Base-by-base conservation (phyloP, 2,888 invertebrate genomes). In the Clepsis dumicolana region DNA sequence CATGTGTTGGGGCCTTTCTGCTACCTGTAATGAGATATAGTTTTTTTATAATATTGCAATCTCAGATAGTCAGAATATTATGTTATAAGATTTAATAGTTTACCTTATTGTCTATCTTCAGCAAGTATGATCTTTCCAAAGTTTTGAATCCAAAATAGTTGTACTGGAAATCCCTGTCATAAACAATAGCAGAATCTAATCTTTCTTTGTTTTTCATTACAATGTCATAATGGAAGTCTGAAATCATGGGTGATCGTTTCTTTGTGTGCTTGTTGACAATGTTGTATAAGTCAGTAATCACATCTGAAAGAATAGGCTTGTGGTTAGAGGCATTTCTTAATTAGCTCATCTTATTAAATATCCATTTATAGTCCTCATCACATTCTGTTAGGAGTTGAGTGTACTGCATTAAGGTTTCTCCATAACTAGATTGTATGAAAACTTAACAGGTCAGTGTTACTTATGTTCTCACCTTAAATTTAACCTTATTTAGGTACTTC, bases 91-190 rank as follows among this genome's bases (percentile, higher is more conserved):
- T n/a, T n/a, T n/a, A n/a, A n/a, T 21, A 3, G 66, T 64, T 74
- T 82, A 92, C 93, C 95, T 98, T 98, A 0, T 96, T 97, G 84
- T 98, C 95, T 62, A 99, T 97, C 91, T 97, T 98, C 68, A 99
- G 90, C 73, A 99, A 93, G 87, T 99, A 99, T 0, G 99, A 99
- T 54, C 98, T 95, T 83, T 99, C 99, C 64, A 99, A 91, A 0
- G 99, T 99, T 94, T 99, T 99, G 83, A 99, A 99, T n/a, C 99
- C 99, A 94, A 99, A 99, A 86, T 98, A 99, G 83, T 98, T 99
- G 90, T 99, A 99, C 70, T 95, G 96, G 87, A 98, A 99, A 89
- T 99, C 99, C 77, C 99, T 95, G 83, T 99, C 98, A 87, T 99
- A 99, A 48, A 99, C 98, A 77, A 99, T 98, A 21, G 98, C 97